Base-by-base conservation (phyloP, 1,140 invertebrate genomes). In the Arctopsyche grandis region DNA sequence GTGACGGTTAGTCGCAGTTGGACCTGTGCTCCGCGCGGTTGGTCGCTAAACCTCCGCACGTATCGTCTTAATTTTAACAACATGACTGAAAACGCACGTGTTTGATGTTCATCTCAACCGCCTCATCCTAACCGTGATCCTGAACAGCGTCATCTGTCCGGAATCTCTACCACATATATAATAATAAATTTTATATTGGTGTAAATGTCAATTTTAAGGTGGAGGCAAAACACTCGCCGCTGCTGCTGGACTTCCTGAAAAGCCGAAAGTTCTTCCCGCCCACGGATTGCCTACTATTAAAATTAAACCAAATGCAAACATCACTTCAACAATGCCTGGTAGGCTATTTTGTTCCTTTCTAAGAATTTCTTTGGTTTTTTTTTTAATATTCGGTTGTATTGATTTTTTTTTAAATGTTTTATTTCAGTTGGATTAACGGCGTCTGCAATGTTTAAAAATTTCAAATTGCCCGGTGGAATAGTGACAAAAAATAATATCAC, bases 171-270 rank as follows among this genome's bases (percentile, higher is more conserved):
- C n/a, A n/a, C n/a, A n/a, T n/a, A n/a, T n/a, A n/a, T n/a, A n/a
- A n/a, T n/a, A n/a, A n/a, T n/a, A n/a, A n/a, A n/a, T n/a, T n/a
- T 52, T 52, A 52, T 12, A 16, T 52, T 12, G 48, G 12, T 52
- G 12, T 52, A 14, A 14, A 52, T 52, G 48, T 52, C 10, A 16
- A 29, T 74, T 74, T 46, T 70, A 78, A 95, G 94, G 94, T 83
- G 94, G 94, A 9, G 94, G 94, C 14, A 94, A 94, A 84, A 93
- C 94, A 85, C 86, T 95, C 81, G 93, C 93, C 3, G 92, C 93
- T 16, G 93, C 93, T 0, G 92, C 91, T 12, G 89, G 90, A 19
- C 90, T 94, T 82, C 88, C 86, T 10, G 86, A 89, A 81, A 89
- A 89, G 77, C 84, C 81, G 0, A 87, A 86, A 48, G 84, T 83